Conservation (phyloP, 64 coral and sea anemone genomes). For the Pocillopora damicornis region DNA sequence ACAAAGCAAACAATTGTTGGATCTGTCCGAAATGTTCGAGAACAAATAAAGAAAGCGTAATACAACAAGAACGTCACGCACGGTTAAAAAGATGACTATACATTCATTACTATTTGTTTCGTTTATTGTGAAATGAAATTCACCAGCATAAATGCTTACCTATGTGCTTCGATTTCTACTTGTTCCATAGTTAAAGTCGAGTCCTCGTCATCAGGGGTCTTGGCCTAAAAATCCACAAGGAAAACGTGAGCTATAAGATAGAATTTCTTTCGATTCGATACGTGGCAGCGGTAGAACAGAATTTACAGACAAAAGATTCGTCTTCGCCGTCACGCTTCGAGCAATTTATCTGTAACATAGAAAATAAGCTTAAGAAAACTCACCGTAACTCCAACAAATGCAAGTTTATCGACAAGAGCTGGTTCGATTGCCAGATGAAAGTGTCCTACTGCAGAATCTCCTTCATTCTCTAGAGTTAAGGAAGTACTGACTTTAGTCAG, state of each 20-base stretch:
- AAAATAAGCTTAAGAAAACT: background rate
- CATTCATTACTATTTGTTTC: background rate
- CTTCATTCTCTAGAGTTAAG: constrained; percentile 76
- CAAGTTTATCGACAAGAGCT: constrained; percentile 77
- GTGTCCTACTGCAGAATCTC: constrained; percentile 53
- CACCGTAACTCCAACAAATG: constrained; percentile 72
- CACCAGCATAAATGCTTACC: constrained; percentile 54
- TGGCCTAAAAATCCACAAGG: constrained; percentile 36
- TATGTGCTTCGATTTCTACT: constrained; percentile 53
- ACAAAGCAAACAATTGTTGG: too few species aligned
- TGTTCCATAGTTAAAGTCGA: constrained; percentile 51
- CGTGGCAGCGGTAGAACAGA: background rate
- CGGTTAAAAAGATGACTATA: background rate
- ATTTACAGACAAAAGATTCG: constrained; percentile 22
- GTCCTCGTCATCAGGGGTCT: constrained; percentile 73
- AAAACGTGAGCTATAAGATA: background rate
- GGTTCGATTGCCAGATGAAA: constrained; percentile 79
- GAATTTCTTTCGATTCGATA: background rate
- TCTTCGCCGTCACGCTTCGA: background rate
- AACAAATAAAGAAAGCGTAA: too few species aligned
- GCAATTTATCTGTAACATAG: background rate
- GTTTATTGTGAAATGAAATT: constrained; percentile 4
- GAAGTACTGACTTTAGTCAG: constrained; percentile 78
- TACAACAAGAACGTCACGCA: constrained; percentile 1
- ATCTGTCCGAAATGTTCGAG: too few species aligned